phyloP scores from a whole-genome alignment of 2,113 vertebrate species.

The Albula goreensis region DNA sequence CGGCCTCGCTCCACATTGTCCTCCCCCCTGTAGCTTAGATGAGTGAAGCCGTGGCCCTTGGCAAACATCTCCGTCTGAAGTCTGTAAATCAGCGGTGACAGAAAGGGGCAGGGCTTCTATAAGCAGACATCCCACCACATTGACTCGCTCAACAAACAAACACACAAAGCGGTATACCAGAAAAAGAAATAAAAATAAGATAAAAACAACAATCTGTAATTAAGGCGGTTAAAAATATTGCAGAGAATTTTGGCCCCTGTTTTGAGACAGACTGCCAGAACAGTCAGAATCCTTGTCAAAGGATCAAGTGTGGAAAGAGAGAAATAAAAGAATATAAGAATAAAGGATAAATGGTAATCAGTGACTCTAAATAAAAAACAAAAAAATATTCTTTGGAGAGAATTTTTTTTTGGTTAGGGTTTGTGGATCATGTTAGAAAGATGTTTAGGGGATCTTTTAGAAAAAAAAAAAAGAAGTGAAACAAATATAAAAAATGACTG shows the following conservation, averaged over 20 bases:
- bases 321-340: slow-evolving; percentile 45
- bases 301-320: slow-evolving; percentile 56
- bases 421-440: slow-evolving; percentile 55
- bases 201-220: slow-evolving; percentile 70
- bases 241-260: slow-evolving; percentile 92
- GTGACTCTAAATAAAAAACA: slow-evolving; percentile 53
- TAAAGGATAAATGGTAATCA: slow-evolving; percentile 36
- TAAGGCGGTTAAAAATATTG: slow-evolving; percentile 99
- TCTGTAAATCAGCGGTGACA: background rate
- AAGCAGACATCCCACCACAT: background rate
- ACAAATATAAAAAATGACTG: slow-evolving; percentile 23
- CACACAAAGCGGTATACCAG: slow-evolving; percentile 42
- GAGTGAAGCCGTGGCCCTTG: background rate
- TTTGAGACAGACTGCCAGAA: slow-evolving; percentile 86
- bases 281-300: slow-evolving; percentile 81
- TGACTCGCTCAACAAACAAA: slow-evolving; percentile 18
- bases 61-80: background rate
- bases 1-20: background rate
- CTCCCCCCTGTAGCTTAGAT: background rate
- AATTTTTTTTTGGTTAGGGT: slow-evolving; percentile 76
- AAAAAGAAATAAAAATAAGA: background rate
- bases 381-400: slow-evolving; percentile 94
- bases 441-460: slow-evolving; percentile 58
- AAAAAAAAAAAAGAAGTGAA: slow-evolving; percentile 38
- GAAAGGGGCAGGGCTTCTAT: background rate